Conservation (phyloP, 2,113 vertebrate species). For the Plecotus auritus region DNA sequence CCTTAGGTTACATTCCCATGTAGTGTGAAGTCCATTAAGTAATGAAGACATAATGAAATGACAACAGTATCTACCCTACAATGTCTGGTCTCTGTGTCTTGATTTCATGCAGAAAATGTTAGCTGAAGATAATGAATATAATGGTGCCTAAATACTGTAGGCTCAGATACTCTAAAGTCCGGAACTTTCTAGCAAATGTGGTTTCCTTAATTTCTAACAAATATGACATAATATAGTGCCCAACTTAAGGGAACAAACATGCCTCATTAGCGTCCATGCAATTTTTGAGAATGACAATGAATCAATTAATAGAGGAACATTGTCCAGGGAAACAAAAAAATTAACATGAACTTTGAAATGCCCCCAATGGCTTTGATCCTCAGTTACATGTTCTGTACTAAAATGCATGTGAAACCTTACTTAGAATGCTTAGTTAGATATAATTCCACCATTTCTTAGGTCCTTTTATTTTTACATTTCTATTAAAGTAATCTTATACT, state of each 20-base stretch:
- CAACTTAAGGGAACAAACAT: conserved; percentile 29
- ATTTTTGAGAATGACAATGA: conserved; percentile 11
- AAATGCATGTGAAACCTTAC: background rate
- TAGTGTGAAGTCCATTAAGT: conserved; percentile 10
- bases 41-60: background rate
- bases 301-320: background rate
- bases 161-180: background rate
- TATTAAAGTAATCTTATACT: conserved; percentile 20
- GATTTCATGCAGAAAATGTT: background rate
- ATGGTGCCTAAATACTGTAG: background rate
- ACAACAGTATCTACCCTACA: background rate
- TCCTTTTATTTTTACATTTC: conserved; percentile 6
- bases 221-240: background rate
- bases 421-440: background rate
- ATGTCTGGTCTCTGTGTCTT: background rate
- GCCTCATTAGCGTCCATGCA: background rate
- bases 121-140: background rate
- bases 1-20: background rate
- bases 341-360: conserved; percentile 1
- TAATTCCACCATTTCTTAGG: background rate
- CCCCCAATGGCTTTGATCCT: background rate
- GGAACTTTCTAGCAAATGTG: background rate
- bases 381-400: background rate
- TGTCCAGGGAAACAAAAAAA: conserved; percentile 12
- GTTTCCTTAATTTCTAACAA: conserved; percentile 31